Conservation (phyloP, 1,140 invertebrate species). For the Arctopsyche grandis region DNA sequence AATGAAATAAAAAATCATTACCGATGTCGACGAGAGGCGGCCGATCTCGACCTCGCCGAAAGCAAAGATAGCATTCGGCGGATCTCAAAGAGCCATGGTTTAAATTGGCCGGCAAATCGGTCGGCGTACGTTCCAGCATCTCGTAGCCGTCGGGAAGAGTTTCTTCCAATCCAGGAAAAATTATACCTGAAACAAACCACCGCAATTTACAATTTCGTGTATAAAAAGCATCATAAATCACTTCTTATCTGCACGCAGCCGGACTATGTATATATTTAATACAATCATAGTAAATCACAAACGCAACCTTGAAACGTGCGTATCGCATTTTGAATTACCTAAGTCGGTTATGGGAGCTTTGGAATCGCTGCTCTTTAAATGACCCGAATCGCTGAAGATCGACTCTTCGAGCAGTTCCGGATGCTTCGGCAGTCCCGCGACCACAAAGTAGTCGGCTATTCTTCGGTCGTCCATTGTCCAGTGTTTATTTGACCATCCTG, state of each 20-base stretch:
- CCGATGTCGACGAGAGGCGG: slow-evolving; percentile 98
- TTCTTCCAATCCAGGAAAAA: slow-evolving; percentile 91
- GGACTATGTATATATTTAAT: too few species aligned
- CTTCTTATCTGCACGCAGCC: too few species aligned
- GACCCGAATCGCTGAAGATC: slow-evolving; percentile 80
- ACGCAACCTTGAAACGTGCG: neutral
- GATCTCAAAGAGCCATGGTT: slow-evolving; percentile 97
- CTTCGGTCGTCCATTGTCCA: slow-evolving; percentile 80
- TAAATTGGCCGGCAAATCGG: slow-evolving; percentile 88
- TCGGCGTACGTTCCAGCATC: slow-evolving; percentile 87
- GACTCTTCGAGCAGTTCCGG: slow-evolving; percentile 83
- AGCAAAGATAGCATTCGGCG: slow-evolving; percentile 93
- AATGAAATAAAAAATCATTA: slow-evolving; percentile 62
- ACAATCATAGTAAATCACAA: neutral
- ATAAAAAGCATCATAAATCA: too few species aligned
- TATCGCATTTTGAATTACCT: slow-evolving; percentile 56
- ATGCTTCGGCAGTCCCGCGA: slow-evolving; percentile 91
- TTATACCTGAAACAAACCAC: slow-evolving; percentile 73
- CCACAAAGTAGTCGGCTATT: slow-evolving; percentile 96
- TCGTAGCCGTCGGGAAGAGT: slow-evolving; percentile 82
- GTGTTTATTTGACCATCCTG: neutral
- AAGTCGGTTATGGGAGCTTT: slow-evolving; percentile 95
- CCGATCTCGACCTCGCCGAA: slow-evolving; percentile 89
- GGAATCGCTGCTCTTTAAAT: slow-evolving; percentile 76
- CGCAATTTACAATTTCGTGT: too few species aligned